phyloP scores from a whole-genome alignment of 2,888 invertebrate genomes.

The Ceraclea dissimilis region DNA sequence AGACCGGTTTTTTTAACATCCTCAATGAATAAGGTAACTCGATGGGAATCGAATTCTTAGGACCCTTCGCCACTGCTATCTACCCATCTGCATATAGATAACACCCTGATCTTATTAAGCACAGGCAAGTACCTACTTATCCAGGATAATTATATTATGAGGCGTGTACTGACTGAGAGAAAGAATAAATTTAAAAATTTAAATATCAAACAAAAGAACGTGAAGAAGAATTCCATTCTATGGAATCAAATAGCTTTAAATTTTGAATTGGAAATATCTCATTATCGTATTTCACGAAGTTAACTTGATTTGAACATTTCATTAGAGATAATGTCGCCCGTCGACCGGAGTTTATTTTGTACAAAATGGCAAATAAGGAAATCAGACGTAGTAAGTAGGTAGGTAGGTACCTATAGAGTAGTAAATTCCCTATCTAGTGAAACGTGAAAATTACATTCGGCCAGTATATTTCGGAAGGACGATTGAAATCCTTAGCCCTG shows the following conservation, averaged over 20 bases:
- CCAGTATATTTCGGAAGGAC: constrained; percentile 17
- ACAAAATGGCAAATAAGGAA: constrained; percentile 1
- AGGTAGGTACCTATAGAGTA: background rate
- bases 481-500: constrained; percentile 26
- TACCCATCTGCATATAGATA: too few relatives aligned
- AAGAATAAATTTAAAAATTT: background rate
- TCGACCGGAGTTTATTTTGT: background rate
- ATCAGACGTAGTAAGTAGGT: background rate
- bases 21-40: too few relatives aligned
- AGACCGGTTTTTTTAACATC: too few relatives aligned
- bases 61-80: too few relatives aligned
- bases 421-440: constrained; percentile 22
- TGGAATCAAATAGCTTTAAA: background rate
- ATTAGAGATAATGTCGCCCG: background rate
- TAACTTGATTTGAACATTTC: background rate
- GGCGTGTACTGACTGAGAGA: background rate
- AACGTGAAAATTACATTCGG: constrained; percentile 26
- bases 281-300: background rate
- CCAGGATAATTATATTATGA: background rate
- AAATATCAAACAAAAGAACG: background rate
- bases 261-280: background rate
- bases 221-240: background rate
- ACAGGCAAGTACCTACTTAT: background rate
- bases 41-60: too few relatives aligned
- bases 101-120: too few relatives aligned